Evolutionary conservation across 1,140 invertebrate species (phyloP).

Genomic region (Ceratoteleas bidentatus): DNA sequence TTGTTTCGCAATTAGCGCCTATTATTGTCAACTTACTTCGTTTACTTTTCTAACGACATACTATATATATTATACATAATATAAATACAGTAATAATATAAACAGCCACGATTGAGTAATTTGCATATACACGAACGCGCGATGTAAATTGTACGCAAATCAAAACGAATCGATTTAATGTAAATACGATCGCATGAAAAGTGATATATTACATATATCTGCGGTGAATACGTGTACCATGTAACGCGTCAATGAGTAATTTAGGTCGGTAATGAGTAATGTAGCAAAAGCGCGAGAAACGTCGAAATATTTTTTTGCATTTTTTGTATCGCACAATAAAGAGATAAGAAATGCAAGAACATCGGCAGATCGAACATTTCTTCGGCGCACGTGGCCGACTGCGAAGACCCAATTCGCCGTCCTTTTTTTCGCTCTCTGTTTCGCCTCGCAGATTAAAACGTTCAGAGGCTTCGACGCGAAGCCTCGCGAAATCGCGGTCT

Average conservation of each 20-base stretch:
- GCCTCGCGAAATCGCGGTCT: conserved; percentile 27
- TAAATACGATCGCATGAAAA: conserved; percentile 40
- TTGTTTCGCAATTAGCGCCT: conserved; percentile 3
- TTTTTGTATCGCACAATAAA: conserved; percentile 23
- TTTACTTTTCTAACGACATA: conserved; percentile 36
- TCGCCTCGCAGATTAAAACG: conserved; percentile 20
- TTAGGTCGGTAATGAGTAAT: too few relatives aligned
- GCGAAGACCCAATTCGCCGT: conserved; percentile 8
- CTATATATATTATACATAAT: too few relatives aligned
- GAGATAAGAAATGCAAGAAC: conserved; percentile 19
- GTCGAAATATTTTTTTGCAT: conserved; percentile 3
- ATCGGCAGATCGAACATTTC: neutral
- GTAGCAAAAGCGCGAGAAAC: too few relatives aligned
- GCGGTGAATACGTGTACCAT: too few relatives aligned
- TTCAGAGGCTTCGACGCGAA: conserved; percentile 42
- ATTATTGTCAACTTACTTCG: conserved; percentile 6
- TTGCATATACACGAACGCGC: too few relatives aligned
- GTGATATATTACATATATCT: too few relatives aligned
- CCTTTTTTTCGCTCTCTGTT: conserved; percentile 8
- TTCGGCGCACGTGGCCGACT: neutral
- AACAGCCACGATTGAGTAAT: conserved; percentile 49
- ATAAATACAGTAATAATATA: too few relatives aligned
- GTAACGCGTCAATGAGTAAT: too few relatives aligned
- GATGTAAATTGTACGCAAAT: conserved; percentile 12
- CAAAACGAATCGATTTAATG: conserved; percentile 35